These are phyloP conservation scores for Engraulis encrasicolus DNA, from an alignment of 2,113 vertebrate species.

Conservation along the genomic window DNA sequence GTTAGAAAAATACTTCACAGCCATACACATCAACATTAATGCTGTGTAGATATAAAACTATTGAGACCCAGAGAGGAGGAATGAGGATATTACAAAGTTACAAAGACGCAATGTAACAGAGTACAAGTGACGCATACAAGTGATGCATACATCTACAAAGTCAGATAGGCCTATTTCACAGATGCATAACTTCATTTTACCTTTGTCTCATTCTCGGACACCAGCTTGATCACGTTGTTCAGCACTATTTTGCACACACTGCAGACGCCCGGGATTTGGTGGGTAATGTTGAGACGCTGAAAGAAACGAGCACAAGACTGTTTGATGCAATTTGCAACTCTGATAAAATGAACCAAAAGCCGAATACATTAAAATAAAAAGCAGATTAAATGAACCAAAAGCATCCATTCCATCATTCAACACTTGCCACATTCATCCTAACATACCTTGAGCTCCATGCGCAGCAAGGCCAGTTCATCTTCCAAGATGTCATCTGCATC, in stretches of 20 bases:
- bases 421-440: not conserved
- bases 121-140: not conserved
- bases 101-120: not conserved
- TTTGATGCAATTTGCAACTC: not conserved
- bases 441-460: not conserved
- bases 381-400: too few species aligned
- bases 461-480: not conserved
- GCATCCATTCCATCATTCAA: not conserved
- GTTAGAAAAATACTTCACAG: too few species aligned
- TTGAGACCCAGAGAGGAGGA: too few species aligned
- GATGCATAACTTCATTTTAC: not conserved
- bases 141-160: not conserved
- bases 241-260: not conserved
- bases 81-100: not conserved
- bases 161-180: not conserved
- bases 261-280: constrained; percentile 1
- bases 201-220: not conserved
- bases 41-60: too few species aligned
- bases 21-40: too few species aligned
- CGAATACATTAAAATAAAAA: too few species aligned
- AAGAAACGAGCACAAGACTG: not conserved
- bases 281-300: not conserved
- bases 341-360: too few species aligned
- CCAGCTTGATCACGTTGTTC: not conserved
- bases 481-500: not conserved